Percentiles rank a stretch among this genome's conserved stretches.
phyloP scores from a whole-genome alignment of 2,888 invertebrate genomes.

The Bedellia somnulentella region DNA sequence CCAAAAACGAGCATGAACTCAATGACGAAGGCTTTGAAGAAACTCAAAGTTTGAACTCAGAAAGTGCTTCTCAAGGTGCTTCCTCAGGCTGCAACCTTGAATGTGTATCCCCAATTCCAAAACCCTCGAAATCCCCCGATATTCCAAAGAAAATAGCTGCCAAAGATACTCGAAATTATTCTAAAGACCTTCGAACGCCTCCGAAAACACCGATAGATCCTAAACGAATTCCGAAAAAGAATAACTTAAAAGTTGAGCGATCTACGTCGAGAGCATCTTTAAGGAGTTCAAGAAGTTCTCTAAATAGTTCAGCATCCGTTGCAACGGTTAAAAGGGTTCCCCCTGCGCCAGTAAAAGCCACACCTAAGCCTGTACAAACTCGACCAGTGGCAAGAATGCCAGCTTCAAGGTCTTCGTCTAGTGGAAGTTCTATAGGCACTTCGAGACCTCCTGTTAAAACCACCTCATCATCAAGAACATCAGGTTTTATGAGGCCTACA shows the following conservation, averaged over 20 bases:
- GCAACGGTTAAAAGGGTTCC: slow-evolving; percentile 76
- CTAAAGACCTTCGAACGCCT: slow-evolving; percentile 47
- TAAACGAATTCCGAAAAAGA: slow-evolving; percentile 29
- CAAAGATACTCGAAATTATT: slow-evolving; percentile 50
- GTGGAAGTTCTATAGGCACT: slow-evolving; percentile 52
- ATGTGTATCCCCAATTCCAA: slow-evolving; percentile 57
- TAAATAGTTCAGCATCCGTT: slow-evolving; percentile 79
- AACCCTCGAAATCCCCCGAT: slow-evolving; percentile 30
- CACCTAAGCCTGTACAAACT: slow-evolving; percentile 56
- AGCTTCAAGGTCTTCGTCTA: slow-evolving; percentile 48
- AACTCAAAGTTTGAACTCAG: slow-evolving; percentile 84
- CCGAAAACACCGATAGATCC: slow-evolving; percentile 35
- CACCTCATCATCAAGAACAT: slow-evolving; percentile 27
- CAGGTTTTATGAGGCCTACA: slow-evolving; percentile 85
- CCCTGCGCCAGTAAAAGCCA: slow-evolving; percentile 35
- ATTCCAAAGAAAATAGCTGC: slow-evolving; percentile 53
- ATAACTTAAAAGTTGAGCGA: slow-evolving; percentile 66
- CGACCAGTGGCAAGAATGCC: slow-evolving; percentile 37
- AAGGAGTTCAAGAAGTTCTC: slow-evolving; percentile 79
- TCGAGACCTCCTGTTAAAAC: slow-evolving; percentile 42
- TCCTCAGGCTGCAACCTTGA: slow-evolving; percentile 76
- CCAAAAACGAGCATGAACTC: slow-evolving; percentile 67
- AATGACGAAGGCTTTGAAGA: slow-evolving; percentile 92
- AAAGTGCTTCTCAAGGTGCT: slow-evolving; percentile 83
- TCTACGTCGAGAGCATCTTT: slow-evolving; percentile 79